A percentile compares a stretch with the other conserved stretches of the same genome.
These are phyloP conservation scores for Selenia dentaria DNA, from an alignment of 2,888 invertebrate genomes.

Conservation along the genomic window DNA sequence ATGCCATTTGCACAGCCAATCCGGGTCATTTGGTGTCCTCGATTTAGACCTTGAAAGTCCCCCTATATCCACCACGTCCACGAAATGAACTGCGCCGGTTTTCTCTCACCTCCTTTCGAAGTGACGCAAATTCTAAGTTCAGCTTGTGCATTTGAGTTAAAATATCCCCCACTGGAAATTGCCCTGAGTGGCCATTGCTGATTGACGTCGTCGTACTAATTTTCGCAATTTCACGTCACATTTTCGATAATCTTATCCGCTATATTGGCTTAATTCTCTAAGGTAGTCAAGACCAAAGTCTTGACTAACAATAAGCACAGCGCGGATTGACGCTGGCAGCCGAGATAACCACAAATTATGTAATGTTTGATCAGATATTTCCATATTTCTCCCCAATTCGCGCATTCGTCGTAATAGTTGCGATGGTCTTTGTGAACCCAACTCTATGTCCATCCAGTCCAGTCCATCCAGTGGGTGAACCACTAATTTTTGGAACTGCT, in stretches of 20 bases:
- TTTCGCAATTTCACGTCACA: background rate
- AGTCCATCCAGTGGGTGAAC: too few species aligned
- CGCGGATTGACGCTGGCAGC: background rate
- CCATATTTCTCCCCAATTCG: background rate
- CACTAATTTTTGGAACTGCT: background rate
- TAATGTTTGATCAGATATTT: background rate
- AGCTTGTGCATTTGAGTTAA: too few species aligned
- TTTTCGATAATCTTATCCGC: background rate
- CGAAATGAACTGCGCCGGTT: too few species aligned
- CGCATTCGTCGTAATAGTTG: background rate
- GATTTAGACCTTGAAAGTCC: too few species aligned
- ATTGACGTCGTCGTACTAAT: too few species aligned
- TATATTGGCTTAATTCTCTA: background rate
- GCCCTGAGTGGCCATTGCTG: too few species aligned
- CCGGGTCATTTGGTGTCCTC: too few species aligned
- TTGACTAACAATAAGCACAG: background rate
- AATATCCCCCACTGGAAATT: too few species aligned
- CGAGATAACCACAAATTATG: background rate
- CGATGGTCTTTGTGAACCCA: background rate
- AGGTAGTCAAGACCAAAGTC: background rate
- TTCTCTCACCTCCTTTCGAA: too few species aligned
- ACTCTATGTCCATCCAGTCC: background rate
- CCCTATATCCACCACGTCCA: too few species aligned
- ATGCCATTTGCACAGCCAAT: too few species aligned
- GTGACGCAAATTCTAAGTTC: too few species aligned